Evolutionary conservation across 1,140 invertebrate genomes (phyloP), one percentile per base, ranked within the genome.

Genomic region (Cydia strobilella): DNA sequence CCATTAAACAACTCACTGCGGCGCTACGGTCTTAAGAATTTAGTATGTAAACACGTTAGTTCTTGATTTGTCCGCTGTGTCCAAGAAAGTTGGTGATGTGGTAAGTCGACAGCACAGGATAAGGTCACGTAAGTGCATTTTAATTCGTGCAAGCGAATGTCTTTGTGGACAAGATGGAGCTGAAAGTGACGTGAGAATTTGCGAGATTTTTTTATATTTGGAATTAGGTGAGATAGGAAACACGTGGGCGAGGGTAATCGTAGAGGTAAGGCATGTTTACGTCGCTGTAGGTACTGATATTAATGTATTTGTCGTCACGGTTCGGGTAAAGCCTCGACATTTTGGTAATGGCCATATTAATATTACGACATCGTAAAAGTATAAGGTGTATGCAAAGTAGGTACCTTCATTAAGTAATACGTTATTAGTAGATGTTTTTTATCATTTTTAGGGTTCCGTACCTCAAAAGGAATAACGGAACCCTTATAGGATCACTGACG

Each of bases 151-250:
- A n/a, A 54, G 51, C 51, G 51, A 59, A 59, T 5, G 54, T 79
- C 74, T 80, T 86, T 87, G 81, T 84, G 80, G 74, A 27, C 39
- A 87, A 87, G 89, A 90, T 88, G 72, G 89, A 90, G 80, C 80
- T 78, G 77, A 86, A 84, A 82, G 72, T 83, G 84, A 89, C 89
- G 89, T 90, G 89, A 89, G 86, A 86, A 82, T 77, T 81, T 74
- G 78, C 54, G 66, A 45, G 15, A 45, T 63, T 18, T 54, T 59
- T 59, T 59, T 59, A 18, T 9, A 59, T 20, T 59, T 59, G 18
- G 54, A 23, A 23, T 59, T 59, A 51, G n/a, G 45, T 48, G 51
- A 18, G 6, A 18, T 18, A 20, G 51, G n/a, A 20, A 23, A 59
- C 54, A 59, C 20, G 54, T 59, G 48, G n/a, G 6, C 3, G 12